Base-by-base conservation (phyloP, 1,140 invertebrate genomes). In the Melanaphis sacchari region DNA sequence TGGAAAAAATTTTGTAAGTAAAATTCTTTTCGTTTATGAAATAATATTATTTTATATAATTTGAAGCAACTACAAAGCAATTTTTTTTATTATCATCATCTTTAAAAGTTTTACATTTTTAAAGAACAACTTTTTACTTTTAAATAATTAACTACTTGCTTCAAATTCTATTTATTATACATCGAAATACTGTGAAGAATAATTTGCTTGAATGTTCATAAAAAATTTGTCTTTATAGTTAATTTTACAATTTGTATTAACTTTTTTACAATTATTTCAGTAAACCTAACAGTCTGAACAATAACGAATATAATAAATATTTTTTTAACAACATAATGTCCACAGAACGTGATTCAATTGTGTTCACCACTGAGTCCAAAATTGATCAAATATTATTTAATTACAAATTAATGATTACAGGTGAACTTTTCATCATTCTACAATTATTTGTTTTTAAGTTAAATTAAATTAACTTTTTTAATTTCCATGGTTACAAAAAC, bases 391-490 rank as follows among this genome's bases (percentile, higher is more conserved):
- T 46, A 49, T 46, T 49, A 87, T 87, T 88, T 52, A 49, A 36
- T 88, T 88, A 49, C 49, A 89, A 52, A 52, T 89, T 21, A 89
- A 89, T 89, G n/a, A 38, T 52, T 52, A 52, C 46, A 52, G n/a
- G 54, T 89, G 22, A 89, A 89, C n/a, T 89, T 89, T 89, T 89
- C 38, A 1, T 36, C n/a, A 22, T 21, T 22, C n/a, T 24, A 24
- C 36, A 54, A 38, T 52, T 54, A 36, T 89, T 38, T 38, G 11
- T 38, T 54, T 52, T 52, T 89, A 7, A 38, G 2, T 89, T 89
- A 26, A 89, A 89, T 89, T 89, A 89, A 89, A 21, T 24, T 52
- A 49, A 88, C 26, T 88, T 89, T 43, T 89, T 52, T 18, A 52
- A 31, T 89, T 22, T 88, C 2, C 38, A 18, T 88, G 21, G 87